Evolutionary conservation across 2,797 vertebrate species (phyloP).

Genomic region (Microchirus variegatus): DNA sequence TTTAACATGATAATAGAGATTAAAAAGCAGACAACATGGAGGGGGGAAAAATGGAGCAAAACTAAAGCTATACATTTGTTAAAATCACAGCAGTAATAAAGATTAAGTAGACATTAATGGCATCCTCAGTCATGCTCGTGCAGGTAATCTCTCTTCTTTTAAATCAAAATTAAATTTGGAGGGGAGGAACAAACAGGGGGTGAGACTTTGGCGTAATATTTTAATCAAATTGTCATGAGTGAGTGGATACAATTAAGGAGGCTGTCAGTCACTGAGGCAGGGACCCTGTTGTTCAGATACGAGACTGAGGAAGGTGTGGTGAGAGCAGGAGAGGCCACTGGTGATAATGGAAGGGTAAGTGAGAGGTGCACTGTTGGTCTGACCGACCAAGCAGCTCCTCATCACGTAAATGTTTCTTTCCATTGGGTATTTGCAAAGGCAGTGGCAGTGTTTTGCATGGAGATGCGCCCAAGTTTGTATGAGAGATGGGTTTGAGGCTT

Average conservation of each 20-base stretch:
- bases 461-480: background rate
- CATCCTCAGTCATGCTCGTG: conserved; percentile 95
- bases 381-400: conserved; percentile 19
- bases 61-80: conserved; percentile 94
- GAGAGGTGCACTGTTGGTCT: background rate
- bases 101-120: conserved; percentile 99
- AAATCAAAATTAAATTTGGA: conserved; percentile 99
- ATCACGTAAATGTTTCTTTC: background rate
- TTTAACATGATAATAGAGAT: conserved; percentile 1
- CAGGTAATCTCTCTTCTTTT: conserved; percentile 97
- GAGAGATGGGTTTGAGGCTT: conserved; percentile 6
- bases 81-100: conserved; percentile 95
- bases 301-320: conserved; percentile 32
- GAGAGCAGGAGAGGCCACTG: conserved; percentile 24
- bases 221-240: conserved; percentile 99
- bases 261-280: conserved; percentile 94
- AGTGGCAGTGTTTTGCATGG: background rate
- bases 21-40: conserved; percentile 11
- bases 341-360: conserved; percentile 66
- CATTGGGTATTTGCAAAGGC: background rate
- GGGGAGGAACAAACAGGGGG: conserved; percentile 98
- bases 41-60: conserved; percentile 73
- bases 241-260: conserved; percentile 99
- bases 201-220: conserved; percentile 99
- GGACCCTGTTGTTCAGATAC: conserved; percentile 87